These are phyloP conservation scores for Hippocampus zosterae DNA, from an alignment of 2,113 vertebrate genomes.

Conservation along the genomic window DNA sequence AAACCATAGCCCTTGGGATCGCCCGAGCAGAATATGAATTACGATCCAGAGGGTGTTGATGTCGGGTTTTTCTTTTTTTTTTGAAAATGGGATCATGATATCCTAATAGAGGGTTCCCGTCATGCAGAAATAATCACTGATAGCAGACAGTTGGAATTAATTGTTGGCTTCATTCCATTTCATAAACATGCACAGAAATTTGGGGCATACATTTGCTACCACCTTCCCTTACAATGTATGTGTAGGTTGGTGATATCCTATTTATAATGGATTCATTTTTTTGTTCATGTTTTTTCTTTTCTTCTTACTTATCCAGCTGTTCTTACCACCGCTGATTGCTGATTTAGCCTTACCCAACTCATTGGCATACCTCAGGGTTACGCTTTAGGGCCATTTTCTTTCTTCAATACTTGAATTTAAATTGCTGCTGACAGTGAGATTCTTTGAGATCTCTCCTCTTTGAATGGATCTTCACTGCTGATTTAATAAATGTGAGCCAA, in stretches of 20 bases:
- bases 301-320: too few species aligned
- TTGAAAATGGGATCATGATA: conserved; percentile 41
- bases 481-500: too few species aligned
- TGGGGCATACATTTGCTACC: not conserved
- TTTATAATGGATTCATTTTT: not conserved
- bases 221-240: not conserved
- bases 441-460: not conserved
- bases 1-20: conserved; percentile 44
- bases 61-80: conserved; percentile 14
- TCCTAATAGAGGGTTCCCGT: conserved; percentile 31
- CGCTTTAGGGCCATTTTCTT: not conserved
- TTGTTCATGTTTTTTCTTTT: not conserved
- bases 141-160: conserved; percentile 24
- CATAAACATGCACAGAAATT: not conserved
- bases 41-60: conserved; percentile 26
- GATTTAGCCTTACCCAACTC: not conserved
- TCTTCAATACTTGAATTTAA: not conserved
- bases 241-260: not conserved
- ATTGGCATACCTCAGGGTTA: not conserved
- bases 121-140: conserved; percentile 27
- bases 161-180: conserved; percentile 10
- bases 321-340: not conserved
- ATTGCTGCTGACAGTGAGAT: not conserved
- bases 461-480: too few species aligned
- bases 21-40: conserved; percentile 35